Evolutionary conservation across 2,113 vertebrate genomes (phyloP).

Genomic region (Cebidichthys violaceus): DNA sequence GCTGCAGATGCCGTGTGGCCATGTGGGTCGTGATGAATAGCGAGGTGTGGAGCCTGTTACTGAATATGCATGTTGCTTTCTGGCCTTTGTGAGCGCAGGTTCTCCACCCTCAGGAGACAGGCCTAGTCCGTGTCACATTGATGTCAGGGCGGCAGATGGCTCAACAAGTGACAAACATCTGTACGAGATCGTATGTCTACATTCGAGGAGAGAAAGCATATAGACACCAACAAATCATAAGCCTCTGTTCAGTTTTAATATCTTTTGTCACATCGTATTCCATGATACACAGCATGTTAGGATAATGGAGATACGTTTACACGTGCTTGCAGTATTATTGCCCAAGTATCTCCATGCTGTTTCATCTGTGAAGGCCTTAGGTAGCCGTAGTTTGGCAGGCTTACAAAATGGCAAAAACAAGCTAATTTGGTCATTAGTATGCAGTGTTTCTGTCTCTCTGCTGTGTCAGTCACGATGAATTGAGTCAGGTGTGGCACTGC

Average conservation of each 20-base stretch:
- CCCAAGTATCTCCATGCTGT: not conserved
- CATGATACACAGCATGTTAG: not conserved
- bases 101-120: constrained; percentile 10
- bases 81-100: not conserved
- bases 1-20: constrained; percentile 6
- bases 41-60: not conserved
- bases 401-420: not conserved
- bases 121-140: not conserved
- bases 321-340: not conserved
- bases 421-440: not conserved
- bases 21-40: constrained; percentile 11
- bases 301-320: not conserved
- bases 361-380: not conserved
- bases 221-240: not conserved
- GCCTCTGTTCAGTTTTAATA: not conserved
- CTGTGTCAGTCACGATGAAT: not conserved
- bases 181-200: not conserved
- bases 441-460: not conserved
- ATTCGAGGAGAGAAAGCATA: not conserved
- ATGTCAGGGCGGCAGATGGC: constrained; percentile 28
- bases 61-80: constrained; percentile 31
- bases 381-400: not conserved
- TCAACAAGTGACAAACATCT: constrained; percentile 33
- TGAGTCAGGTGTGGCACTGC: constrained; percentile 18
- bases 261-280: not conserved